phyloP scores from a whole-genome alignment of 92 coral and sea anemone species.

The Meandrina meandrites region DNA sequence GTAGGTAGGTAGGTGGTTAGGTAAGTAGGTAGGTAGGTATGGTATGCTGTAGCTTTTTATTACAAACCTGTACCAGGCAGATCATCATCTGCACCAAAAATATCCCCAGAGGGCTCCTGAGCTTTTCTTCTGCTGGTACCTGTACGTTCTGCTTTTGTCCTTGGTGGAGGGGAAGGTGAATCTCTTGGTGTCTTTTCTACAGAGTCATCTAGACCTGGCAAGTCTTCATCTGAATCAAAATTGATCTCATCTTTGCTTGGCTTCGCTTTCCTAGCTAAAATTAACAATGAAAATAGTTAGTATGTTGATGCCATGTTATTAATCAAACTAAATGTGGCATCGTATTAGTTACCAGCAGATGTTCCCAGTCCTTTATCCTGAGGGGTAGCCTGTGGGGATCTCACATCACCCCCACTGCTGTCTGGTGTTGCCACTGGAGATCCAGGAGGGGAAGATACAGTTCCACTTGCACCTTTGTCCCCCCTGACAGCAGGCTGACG shows the following conservation, averaged over 20 bases:
- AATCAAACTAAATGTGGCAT: neutral
- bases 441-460: constrained; percentile 29
- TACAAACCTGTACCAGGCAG: constrained; percentile 62
- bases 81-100: constrained; percentile 90
- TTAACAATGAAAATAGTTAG: neutral
- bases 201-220: constrained; percentile 81
- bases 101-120: constrained; percentile 51
- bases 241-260: constrained; percentile 71
- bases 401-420: neutral
- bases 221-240: constrained; percentile 90
- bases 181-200: constrained; percentile 42
- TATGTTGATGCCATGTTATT: no score
- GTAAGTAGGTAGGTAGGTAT: neutral
- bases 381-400: constrained; percentile 23
- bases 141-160: constrained; percentile 9
- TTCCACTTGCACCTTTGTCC: constrained; percentile 11
- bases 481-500: constrained; percentile 27
- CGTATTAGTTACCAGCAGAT: constrained; percentile 12
- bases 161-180: constrained; percentile 46
- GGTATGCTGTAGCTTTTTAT: neutral
- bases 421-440: constrained; percentile 24
- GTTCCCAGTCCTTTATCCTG: constrained; percentile 12
- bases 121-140: constrained; percentile 4
- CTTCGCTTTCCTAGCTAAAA: constrained; percentile 27
- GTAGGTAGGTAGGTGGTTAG: neutral